phyloP scores from a whole-genome alignment of 2,113 vertebrate species.

The Lepidiolamprologus cunningtoni region DNA sequence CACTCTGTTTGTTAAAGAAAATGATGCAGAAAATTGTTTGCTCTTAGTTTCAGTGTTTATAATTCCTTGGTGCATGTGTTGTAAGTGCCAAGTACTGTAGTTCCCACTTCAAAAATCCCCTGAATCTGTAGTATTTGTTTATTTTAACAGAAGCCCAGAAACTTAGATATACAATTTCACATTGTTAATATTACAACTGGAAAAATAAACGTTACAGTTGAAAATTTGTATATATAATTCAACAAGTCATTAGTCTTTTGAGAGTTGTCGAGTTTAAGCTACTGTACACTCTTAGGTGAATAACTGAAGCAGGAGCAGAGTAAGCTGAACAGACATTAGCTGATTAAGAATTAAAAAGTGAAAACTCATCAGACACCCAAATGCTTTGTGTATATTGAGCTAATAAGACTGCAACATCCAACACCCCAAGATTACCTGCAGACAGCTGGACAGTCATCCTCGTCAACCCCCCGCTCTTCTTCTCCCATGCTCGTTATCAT shows the following conservation, averaged over 20 bases:
- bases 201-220: background rate
- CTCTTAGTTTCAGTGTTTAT: background rate
- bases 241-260: background rate
- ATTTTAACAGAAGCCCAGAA: background rate
- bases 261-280: background rate
- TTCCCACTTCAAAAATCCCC: background rate
- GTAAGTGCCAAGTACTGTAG: background rate
- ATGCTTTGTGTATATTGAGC: background rate
- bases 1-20: background rate
- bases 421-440: constrained; percentile 45
- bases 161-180: background rate
- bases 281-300: background rate
- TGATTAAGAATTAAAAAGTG: background rate
- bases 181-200: background rate
- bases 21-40: background rate
- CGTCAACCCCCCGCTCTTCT: background rate
- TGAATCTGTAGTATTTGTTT: background rate
- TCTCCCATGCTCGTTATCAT: constrained; percentile 80
- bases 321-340: background rate
- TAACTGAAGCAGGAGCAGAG: background rate
- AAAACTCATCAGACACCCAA: background rate
- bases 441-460: constrained; percentile 44
- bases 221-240: background rate
- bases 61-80: background rate
- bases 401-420: constrained; percentile 22